phyloP scores from a whole-genome alignment of 2,797 vertebrate genomes.

The Falco cherrug region DNA sequence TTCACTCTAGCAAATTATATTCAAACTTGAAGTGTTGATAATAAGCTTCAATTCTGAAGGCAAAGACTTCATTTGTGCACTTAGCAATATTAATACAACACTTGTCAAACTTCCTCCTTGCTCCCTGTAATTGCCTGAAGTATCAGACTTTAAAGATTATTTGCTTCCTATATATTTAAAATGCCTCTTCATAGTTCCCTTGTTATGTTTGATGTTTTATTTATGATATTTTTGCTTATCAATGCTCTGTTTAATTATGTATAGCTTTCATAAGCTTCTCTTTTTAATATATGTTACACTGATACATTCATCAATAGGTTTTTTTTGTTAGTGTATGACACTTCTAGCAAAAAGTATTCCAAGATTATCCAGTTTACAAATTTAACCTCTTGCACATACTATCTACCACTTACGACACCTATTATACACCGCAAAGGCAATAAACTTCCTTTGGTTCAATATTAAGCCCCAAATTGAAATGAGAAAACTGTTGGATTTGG shows the following conservation, averaged over 20 bases:
- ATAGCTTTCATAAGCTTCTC: background rate
- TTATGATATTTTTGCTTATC: background rate
- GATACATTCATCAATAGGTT: background rate
- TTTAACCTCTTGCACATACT: background rate
- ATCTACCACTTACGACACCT: background rate
- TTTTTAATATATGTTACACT: background rate
- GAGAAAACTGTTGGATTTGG: background rate
- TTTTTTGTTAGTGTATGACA: background rate
- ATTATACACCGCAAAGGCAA: background rate
- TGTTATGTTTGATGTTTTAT: conserved; percentile 23
- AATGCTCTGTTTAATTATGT: background rate
- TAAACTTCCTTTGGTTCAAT: background rate
- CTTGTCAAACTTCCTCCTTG: background rate
- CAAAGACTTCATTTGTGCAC: background rate
- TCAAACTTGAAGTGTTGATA: background rate
- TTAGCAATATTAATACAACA: conserved; percentile 1
- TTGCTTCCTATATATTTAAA: background rate
- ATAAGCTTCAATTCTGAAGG: background rate
- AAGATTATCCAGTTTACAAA: background rate
- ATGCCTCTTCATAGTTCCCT: background rate
- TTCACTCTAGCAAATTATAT: background rate
- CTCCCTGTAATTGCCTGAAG: conserved; percentile 26
- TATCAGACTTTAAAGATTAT: background rate
- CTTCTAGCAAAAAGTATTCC: background rate
- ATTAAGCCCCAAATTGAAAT: background rate